These are phyloP conservation scores for Stercorarius parasiticus DNA, from an alignment of 2,113 vertebrate species.

Conservation along the genomic window DNA sequence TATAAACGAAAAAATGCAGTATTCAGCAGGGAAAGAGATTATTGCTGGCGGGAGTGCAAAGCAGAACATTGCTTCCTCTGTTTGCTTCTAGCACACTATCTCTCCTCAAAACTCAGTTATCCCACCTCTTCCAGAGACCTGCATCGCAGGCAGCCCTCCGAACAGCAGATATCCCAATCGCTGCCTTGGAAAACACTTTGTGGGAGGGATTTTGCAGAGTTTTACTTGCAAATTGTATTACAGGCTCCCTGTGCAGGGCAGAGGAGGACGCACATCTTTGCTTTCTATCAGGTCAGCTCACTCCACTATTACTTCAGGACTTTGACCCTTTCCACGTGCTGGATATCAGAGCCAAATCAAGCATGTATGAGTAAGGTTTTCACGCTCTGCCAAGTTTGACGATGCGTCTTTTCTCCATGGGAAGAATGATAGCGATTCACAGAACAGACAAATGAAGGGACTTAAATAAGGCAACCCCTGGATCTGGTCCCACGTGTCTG, in stretches of 20 bases:
- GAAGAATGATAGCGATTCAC: neutral
- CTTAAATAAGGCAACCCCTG: neutral
- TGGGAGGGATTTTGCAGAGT: neutral
- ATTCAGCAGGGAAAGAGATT: conserved; percentile 53
- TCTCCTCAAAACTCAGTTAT: neutral
- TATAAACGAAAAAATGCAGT: conserved; percentile 59
- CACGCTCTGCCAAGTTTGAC: neutral
- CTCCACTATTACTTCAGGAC: neutral
- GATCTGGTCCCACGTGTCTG: fast-evolving
- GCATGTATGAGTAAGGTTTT: neutral
- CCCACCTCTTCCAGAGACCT: neutral
- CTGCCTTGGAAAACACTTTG: neutral
- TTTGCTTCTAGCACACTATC: neutral
- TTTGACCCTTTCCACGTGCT: neutral
- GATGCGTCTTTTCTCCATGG: neutral
- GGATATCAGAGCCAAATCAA: neutral
- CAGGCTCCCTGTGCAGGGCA: neutral
- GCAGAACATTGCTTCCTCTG: conserved; percentile 9
- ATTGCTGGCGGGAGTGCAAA: conserved; percentile 29
- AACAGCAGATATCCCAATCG: neutral
- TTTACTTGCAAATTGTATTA: neutral
- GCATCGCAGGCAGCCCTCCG: neutral
- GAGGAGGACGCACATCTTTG: neutral
- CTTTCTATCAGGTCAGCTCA: neutral
- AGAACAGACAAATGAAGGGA: neutral